Base-by-base conservation (phyloP, 2,797 vertebrate genomes). In the Lagocephalus sceleratus region DNA sequence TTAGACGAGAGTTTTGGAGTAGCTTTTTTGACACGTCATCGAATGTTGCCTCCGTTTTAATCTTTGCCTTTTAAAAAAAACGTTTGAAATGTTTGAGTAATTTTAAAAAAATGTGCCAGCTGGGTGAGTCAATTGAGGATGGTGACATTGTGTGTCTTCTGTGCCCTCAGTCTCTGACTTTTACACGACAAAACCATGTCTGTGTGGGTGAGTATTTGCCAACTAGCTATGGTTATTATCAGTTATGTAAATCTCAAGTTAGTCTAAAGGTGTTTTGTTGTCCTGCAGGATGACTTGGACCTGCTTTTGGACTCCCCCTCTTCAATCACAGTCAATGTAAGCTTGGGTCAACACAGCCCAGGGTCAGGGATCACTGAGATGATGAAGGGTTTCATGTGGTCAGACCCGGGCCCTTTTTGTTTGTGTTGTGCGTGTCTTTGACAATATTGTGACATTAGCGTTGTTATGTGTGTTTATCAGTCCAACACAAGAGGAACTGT, bases 401-500 rank as follows among this genome's bases (percentile, higher is more conserved):
- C 40, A 42, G 17, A 19, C 16, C 2, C 2, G 17, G 15, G 17
- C 16, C 17, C 1, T 9, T n/a, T 39, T n/a, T 42, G 2, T 3
- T 15, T 40, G 16, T 11, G n/a, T 20, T 8, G 1, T 19, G 4
- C n/a, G n/a, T n/a, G n/a, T n/a, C 10, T 44, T 11, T 20, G 2
- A 20, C 20, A 6, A 12, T 22, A n/a, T 9, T 40, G 12, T 14
- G 14, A 35, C 3, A 2, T 35, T 35, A 35, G 17, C 2, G 11
- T 5, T 20, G 14, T 54, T 53, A 17, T 44, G 4, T 66, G 53
- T 59, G 50, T 71, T 20, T 14, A 32, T 68, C 64, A 95, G 94
- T 85, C 88, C 63, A 90, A 60, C 54, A 44, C 72, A 7, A 87
- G 85, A 78, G 93, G 93, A 46, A 93, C 91, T 0, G 68, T 95